A percentile compares a stretch with the other conserved stretches of the same genome.
Conservation (phyloP, 2,888 invertebrate species). For the Seira ritae region DNA sequence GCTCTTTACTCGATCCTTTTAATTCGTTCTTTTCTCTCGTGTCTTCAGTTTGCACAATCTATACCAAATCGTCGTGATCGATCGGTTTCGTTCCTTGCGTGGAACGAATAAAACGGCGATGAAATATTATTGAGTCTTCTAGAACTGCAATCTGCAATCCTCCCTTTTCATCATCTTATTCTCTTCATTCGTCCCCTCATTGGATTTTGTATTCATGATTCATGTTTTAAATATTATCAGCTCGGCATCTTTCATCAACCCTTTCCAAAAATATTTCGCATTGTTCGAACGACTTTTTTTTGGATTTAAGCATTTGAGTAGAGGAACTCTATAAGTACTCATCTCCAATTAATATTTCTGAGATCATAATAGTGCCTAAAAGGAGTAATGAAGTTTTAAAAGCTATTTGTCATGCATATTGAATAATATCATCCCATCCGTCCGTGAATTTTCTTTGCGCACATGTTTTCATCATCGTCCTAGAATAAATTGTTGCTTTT, state of each 20-base stretch:
- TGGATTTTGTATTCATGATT: no score
- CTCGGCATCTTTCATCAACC: slow-evolving; percentile 37
- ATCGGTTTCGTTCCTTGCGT: background rate
- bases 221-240: background rate
- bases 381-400: slow-evolving; percentile 46
- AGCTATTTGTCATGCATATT: slow-evolving; percentile 23
- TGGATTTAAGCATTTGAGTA: slow-evolving; percentile 50
- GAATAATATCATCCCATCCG: background rate
- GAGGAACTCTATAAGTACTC: slow-evolving; percentile 33
- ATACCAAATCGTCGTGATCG: background rate
- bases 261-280: slow-evolving; percentile 41
- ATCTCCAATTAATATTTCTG: slow-evolving; percentile 1
- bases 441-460: background rate
- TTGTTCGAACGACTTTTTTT: slow-evolving; percentile 39
- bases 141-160: slow-evolving; percentile 28
- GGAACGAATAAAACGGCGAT: slow-evolving; percentile 2
- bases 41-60: slow-evolving; percentile 34
- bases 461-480: slow-evolving; percentile 24
- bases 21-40: background rate
- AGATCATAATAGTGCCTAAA: slow-evolving; percentile 16
- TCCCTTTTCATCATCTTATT: background rate
- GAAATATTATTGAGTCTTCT: slow-evolving; percentile 16
- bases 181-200: background rate
- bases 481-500: slow-evolving; percentile 35
- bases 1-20: background rate